These are phyloP conservation scores for Sebastolobus altivelis DNA, from an alignment of 2,797 vertebrate species.

Conservation along the genomic window DNA sequence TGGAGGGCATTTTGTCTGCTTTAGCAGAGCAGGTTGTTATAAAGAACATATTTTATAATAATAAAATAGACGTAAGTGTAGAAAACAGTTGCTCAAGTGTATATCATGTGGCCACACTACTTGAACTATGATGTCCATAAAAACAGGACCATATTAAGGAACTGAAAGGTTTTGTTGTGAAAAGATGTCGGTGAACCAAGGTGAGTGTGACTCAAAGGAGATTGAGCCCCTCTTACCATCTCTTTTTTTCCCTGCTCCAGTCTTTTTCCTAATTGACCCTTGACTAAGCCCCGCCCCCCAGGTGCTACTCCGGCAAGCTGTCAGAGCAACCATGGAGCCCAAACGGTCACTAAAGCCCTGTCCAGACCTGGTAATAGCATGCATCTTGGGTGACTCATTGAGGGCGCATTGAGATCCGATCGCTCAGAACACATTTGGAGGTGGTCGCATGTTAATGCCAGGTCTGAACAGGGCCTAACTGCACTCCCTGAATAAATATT, in stretches of 20 bases:
- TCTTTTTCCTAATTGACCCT: too few species aligned
- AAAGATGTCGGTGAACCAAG: neutral
- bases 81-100: neutral
- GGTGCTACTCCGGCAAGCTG: too few species aligned
- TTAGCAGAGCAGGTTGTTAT: constrained; percentile 27
- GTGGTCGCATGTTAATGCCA: too few species aligned
- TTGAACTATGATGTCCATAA: neutral
- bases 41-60: constrained; percentile 3
- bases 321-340: too few species aligned
- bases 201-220: neutral
- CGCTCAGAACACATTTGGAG: too few species aligned
- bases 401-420: too few species aligned
- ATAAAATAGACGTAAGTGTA: constrained; percentile 1
- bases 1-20: constrained; percentile 28
- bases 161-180: neutral
- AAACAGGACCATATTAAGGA: neutral
- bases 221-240: neutral
- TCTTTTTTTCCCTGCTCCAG: neutral
- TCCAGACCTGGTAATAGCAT: too few species aligned
- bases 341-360: too few species aligned
- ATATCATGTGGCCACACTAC: neutral
- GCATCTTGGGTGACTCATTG: too few species aligned
- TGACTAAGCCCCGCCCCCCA: too few species aligned
- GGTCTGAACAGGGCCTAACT: neutral
- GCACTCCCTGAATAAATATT: too few species aligned